These are phyloP conservation scores for Sitta europaea DNA, from an alignment of 2,113 vertebrate species.

Conservation along the genomic window DNA sequence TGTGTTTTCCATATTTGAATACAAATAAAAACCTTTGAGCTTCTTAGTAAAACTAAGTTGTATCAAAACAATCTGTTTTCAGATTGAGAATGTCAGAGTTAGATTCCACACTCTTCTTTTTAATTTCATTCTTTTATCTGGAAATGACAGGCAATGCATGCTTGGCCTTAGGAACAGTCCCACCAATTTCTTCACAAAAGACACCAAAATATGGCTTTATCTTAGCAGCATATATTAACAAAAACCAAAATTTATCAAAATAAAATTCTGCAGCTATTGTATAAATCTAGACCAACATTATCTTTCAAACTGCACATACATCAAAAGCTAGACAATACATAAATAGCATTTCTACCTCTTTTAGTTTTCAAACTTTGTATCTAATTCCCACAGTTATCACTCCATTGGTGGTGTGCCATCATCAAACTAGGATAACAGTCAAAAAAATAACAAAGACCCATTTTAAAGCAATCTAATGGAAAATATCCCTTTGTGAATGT, in stretches of 20 bases:
- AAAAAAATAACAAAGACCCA: background rate
- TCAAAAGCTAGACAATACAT: background rate
- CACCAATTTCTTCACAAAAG: background rate
- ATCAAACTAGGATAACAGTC: background rate
- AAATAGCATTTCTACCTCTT: background rate
- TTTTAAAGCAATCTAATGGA: constrained; percentile 4
- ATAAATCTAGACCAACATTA: background rate
- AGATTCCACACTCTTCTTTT: background rate
- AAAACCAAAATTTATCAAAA: background rate
- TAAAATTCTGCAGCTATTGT: background rate
- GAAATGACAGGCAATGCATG: background rate
- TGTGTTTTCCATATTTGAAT: background rate
- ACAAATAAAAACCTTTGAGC: background rate
- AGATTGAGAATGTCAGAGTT: background rate
- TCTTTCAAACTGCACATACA: background rate
- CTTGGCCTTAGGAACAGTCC: background rate
- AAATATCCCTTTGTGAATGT: background rate
- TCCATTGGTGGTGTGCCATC: background rate
- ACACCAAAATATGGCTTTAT: background rate
- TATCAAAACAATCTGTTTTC: background rate
- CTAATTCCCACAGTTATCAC: background rate
- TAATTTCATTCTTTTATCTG: background rate
- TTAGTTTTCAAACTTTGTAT: background rate
- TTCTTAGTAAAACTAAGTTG: background rate
- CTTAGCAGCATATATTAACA: background rate